Base-by-base conservation (phyloP, 2,888 invertebrate genomes). In the Gari tellinella region DNA sequence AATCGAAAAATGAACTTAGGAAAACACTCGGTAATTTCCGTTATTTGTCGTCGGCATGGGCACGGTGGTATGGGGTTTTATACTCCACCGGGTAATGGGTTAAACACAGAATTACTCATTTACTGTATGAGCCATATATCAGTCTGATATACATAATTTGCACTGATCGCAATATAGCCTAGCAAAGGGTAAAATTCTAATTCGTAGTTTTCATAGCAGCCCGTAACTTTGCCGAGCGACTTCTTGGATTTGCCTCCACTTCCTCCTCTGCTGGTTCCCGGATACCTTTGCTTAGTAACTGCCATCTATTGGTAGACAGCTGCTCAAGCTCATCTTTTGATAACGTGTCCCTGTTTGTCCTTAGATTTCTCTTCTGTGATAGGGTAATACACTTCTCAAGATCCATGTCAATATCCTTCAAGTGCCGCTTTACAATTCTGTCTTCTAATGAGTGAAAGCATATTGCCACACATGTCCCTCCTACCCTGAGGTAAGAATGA, bases 401-500 rank as follows among this genome's bases (percentile, higher is more conserved):
- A 37, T 90, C 86, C 72, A 91, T 72, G 58, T 90, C 88, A 38
- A 91, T 88, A 12, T 86, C 89, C 64, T 90, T 88, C 23, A 99
- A 93, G 91, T 98, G 97, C 12, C 97, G 94, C 91, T 99, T 99
- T 0, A 98, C 95, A 77, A 99, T 96, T 0, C 96, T 96, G 91
- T 99, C 99, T 93, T 99, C 98, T 25, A 98, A 93, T 0, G 97
- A 97, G 92, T 98, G 98, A 91, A 98, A 99, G 15, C 97, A 95
- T 45, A 99, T 94, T 0, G 96, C 95, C 0, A 96, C 95, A 70
- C 98, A 91, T 70, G 95, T 93, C 0, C 98, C 98, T 41, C 95
- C 94, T 0, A 94, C 92, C 92, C 96, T 96, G 23, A 99, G 93
- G 94, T 96, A 88, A 10, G 81, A 64, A 75, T 95, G 94, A 0